These are phyloP conservation scores for Palloptera scutellata DNA, from an alignment of 2,888 invertebrate species.

Conservation along the genomic window DNA sequence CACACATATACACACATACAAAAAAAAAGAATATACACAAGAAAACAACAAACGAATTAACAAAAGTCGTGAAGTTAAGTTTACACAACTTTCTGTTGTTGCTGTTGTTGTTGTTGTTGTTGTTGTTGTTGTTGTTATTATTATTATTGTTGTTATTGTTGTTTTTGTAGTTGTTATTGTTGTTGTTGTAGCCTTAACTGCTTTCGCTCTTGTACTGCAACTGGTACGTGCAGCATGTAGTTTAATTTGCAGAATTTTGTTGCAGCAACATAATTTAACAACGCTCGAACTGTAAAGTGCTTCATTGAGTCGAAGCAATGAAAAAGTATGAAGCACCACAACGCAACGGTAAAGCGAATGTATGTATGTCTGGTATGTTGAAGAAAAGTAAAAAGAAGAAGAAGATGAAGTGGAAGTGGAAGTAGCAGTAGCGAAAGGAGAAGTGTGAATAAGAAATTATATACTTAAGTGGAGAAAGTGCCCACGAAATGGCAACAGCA, in stretches of 20 bases:
- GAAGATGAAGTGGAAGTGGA: background rate
- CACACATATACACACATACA: no score
- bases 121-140: conserved; percentile 15
- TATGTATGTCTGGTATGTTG: background rate
- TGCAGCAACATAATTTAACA: conserved; percentile 13
- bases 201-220: background rate
- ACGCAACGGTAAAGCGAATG: background rate
- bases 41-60: background rate
- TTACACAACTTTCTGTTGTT: conserved; percentile 24
- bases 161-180: conserved; percentile 20
- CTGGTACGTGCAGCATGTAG: background rate
- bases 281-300: background rate
- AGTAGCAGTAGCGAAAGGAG: background rate
- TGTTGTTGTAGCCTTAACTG: background rate
- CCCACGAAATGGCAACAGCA: background rate
- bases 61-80: background rate
- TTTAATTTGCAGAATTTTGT: background rate
- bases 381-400: background rate
- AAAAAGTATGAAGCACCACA: background rate
- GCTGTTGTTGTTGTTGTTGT: conserved; percentile 23
- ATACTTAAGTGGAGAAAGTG: conserved; percentile 1
- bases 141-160: conserved; percentile 1
- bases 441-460: conserved; percentile 9
- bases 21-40: no score
- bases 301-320: background rate